phyloP scores from a whole-genome alignment of 1,140 invertebrate species.

The Pissodes strobi region DNA sequence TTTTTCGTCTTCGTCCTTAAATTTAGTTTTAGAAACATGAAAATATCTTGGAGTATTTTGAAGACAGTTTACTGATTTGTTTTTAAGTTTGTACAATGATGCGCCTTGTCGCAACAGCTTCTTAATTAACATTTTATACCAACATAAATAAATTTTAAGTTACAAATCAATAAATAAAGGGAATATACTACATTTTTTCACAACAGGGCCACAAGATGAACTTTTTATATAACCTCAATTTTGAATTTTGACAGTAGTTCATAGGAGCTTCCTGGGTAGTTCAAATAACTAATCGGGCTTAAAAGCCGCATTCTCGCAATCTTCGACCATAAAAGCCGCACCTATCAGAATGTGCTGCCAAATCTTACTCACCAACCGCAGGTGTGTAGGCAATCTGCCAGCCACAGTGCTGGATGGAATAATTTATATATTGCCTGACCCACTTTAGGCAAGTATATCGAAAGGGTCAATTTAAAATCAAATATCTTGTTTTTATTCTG shows the following conservation, averaged over 20 bases:
- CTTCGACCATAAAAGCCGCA: no score
- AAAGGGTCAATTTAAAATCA: no score
- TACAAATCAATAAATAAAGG: not conserved
- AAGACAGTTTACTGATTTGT: not conserved
- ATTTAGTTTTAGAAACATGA: conserved; percentile 10
- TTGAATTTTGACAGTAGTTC: no score
- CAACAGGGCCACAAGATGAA: not conserved
- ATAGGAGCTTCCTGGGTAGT: not conserved
- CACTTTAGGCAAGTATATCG: no score
- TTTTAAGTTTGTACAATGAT: conserved; percentile 14
- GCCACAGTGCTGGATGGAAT: no score
- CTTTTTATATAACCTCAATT: conserved; percentile 1
- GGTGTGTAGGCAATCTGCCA: no score
- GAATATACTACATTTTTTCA: not conserved
- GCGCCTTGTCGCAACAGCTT: conserved; percentile 14
- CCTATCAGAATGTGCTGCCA: no score
- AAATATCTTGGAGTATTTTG: conserved; percentile 16
- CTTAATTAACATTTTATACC: conserved; percentile 22
- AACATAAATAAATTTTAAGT: not conserved
- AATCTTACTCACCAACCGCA: no score
- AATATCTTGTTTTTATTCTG: no score
- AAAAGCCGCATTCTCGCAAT: no score
- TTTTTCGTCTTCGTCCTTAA: conserved; percentile 16
- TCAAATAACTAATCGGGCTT: not conserved
- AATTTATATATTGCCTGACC: no score